Evolutionary conservation across 2,888 invertebrate species (phyloP).

Genomic region (Microchrysa polita): DNA sequence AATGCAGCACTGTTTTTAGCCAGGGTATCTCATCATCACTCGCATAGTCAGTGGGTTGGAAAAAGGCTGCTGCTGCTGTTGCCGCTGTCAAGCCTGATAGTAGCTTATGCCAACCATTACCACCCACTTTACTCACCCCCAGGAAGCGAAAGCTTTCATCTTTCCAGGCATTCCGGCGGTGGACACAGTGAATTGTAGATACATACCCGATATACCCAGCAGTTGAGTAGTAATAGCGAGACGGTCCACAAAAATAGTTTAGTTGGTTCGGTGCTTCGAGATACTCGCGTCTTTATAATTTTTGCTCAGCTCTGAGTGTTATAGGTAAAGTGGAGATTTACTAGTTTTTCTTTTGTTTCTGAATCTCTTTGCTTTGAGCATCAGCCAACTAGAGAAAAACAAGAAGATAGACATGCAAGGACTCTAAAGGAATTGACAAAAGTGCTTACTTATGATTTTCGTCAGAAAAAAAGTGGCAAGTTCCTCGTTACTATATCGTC

Average conservation of each 20-base stretch:
- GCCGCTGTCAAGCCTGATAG: too few relatives aligned
- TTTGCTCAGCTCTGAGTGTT: too few relatives aligned
- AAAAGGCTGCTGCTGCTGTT: too few relatives aligned
- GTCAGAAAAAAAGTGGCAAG: not conserved
- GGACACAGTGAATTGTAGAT: slow-evolving; percentile 3
- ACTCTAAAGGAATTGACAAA: not conserved
- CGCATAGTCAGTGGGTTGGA: too few relatives aligned
- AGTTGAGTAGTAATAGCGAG: not conserved
- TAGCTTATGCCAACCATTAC: too few relatives aligned
- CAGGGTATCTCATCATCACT: too few relatives aligned
- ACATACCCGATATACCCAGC: not conserved
- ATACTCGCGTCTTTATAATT: not conserved
- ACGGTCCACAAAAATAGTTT: slow-evolving; percentile 11
- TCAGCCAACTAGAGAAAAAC: not conserved
- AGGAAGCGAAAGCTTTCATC: not conserved
- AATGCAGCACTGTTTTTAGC: too few relatives aligned
- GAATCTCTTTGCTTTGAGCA: not conserved
- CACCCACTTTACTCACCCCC: not conserved
- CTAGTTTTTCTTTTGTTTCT: not conserved
- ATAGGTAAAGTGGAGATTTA: not conserved
- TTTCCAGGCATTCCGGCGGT: not conserved
- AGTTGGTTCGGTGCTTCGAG: not conserved
- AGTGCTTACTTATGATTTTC: not conserved
- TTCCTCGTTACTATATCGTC: not conserved
- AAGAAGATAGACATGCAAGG: not conserved